Conservation (phyloP, 2,888 invertebrate species). For the Lottia gigantea region DNA sequence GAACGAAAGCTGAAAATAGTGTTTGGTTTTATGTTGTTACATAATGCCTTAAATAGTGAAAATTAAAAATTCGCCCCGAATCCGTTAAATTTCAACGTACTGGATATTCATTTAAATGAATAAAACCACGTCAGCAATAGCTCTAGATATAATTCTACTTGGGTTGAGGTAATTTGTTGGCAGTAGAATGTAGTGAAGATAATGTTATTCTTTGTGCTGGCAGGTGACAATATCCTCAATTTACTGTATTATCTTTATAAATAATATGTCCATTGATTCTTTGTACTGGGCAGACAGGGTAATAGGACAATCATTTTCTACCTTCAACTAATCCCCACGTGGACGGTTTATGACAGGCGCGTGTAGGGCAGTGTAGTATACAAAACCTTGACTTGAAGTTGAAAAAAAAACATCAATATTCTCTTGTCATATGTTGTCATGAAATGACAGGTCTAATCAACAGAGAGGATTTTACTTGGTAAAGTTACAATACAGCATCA, state of each 20-base stretch:
- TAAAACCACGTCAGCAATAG: too few species aligned
- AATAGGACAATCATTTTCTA: background rate
- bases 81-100: too few species aligned
- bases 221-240: constrained; percentile 6
- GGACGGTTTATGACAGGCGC: background rate
- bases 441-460: constrained; percentile 6
- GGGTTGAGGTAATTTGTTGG: too few species aligned
- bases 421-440: background rate
- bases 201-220: background rate
- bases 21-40: too few species aligned
- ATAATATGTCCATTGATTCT: background rate
- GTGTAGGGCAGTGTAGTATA: constrained; percentile 3
- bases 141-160: too few species aligned
- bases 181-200: background rate
- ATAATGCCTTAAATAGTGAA: too few species aligned
- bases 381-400: background rate
- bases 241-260: constrained; percentile 6
- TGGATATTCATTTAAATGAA: too few species aligned
- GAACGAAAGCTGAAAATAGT: too few species aligned
- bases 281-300: background rate
- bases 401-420: constrained; percentile 4
- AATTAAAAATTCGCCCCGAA: too few species aligned
- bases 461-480: background rate
- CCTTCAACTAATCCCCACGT: constrained; percentile 5
- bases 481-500: background rate